Conservation (phyloP, 2,113 vertebrate species). For the Alces alces region DNA sequence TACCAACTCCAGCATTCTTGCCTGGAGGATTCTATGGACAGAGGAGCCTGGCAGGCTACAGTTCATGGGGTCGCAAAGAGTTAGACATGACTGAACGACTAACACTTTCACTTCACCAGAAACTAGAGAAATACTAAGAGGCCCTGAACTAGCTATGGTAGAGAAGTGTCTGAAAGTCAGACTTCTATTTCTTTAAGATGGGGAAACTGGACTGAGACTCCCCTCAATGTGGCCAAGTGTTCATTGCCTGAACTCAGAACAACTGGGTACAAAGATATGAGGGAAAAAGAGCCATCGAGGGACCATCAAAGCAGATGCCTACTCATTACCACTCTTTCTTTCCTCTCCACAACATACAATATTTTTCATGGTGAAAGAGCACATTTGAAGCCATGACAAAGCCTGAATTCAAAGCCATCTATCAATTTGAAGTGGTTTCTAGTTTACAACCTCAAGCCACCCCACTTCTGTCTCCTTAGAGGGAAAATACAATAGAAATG, state of each 20-base stretch:
- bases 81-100: neutral
- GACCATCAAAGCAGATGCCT: neutral
- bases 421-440: slow-evolving; percentile 43
- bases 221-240: neutral
- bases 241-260: neutral
- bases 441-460: slow-evolving; percentile 22
- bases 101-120: neutral
- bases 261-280: neutral
- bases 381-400: neutral
- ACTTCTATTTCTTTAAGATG: neutral
- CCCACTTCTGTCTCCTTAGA: neutral
- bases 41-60: neutral
- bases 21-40: neutral
- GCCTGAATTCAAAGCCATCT: neutral
- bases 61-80: neutral
- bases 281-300: neutral
- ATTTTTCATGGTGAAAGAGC: neutral
- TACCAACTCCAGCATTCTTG: neutral
- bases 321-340: neutral
- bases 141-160: rapidly evolving
- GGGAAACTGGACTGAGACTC: neutral
- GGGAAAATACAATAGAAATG: slow-evolving; percentile 50
- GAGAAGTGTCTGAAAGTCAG: neutral
- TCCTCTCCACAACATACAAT: neutral
- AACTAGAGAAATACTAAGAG: neutral